Conservation (phyloP, 2,113 vertebrate species). For the Ellobius talpinus region DNA sequence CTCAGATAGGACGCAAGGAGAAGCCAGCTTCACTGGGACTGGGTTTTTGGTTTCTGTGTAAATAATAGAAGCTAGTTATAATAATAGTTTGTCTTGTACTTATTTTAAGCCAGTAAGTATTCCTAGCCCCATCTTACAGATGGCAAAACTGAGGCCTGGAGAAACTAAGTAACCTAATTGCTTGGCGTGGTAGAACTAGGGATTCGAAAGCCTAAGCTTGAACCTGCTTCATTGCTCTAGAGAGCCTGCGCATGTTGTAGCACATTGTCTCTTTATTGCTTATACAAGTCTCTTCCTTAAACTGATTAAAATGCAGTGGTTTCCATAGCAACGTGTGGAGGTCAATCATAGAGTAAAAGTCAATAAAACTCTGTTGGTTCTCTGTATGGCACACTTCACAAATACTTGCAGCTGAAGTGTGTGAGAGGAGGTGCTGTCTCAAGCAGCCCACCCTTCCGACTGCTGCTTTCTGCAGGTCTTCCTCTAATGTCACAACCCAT, state of each 20-base stretch:
- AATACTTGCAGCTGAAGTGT: background rate
- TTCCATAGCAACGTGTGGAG: background rate
- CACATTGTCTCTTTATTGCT: background rate
- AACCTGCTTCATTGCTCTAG: conserved; percentile 12
- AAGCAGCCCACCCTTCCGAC: background rate
- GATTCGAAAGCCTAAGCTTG: background rate
- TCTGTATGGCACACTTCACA: background rate
- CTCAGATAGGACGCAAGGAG: conserved; percentile 63
- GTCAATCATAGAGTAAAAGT: background rate
- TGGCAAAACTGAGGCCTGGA: background rate
- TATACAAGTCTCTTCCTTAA: conserved; percentile 18
- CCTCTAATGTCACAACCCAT: background rate
- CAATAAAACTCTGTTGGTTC: background rate
- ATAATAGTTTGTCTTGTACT: conserved; percentile 42
- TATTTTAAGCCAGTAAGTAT: background rate
- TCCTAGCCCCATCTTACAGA: conserved; percentile 24
- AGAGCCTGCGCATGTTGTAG: conserved; percentile 11
- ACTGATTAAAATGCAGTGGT: background rate
- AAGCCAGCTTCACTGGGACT: background rate
- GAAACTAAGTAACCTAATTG: background rate
- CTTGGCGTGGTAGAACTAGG: background rate
- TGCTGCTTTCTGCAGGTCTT: background rate
- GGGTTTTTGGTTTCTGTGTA: conserved; percentile 60
- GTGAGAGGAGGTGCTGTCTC: too few relatives aligned
- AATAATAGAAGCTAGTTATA: background rate